Conservation (phyloP, 2,113 vertebrate species). For the Chionis minor region DNA sequence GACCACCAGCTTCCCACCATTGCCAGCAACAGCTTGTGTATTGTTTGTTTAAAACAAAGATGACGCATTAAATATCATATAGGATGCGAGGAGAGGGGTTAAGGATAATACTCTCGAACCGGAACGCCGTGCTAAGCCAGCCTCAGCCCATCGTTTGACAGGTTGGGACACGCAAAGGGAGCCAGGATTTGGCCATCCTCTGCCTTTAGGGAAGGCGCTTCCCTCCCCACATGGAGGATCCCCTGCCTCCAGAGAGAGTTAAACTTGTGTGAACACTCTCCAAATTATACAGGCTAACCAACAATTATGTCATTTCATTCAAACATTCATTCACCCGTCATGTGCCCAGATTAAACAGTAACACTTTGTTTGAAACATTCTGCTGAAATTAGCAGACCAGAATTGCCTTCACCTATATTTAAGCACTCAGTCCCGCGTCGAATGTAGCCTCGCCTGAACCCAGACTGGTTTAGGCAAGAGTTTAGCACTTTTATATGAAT, state of each 20-base stretch:
- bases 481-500: conserved; percentile 21
- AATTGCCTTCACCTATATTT: conserved; percentile 78
- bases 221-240: conserved; percentile 39
- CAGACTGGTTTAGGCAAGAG: conserved; percentile 28
- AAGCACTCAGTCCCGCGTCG: neutral
- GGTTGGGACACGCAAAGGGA: neutral
- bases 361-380: conserved; percentile 80
- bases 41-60: conserved; percentile 93
- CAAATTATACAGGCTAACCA: conserved; percentile 79
- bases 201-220: conserved; percentile 12
- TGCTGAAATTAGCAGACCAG: conserved; percentile 78
- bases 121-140: neutral
- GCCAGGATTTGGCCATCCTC: neutral
- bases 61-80: conserved; percentile 92
- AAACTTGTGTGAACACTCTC: conserved; percentile 71
- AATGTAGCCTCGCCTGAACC: conserved; percentile 62
- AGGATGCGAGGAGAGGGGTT: conserved; percentile 70
- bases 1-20: conserved; percentile 78
- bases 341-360: conserved; percentile 80
- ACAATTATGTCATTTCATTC: conserved; percentile 81
- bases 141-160: neutral
- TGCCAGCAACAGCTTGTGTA: conserved; percentile 89
- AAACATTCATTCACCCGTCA: conserved; percentile 78
- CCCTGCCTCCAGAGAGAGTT: conserved; percentile 69
- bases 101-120: conserved; percentile 40